Percentiles rank a stretch among this genome's conserved stretches.
These are phyloP conservation scores for Psilanteris sp. DNA, from an alignment of 1,140 invertebrate species.

Conservation along the genomic window DNA sequence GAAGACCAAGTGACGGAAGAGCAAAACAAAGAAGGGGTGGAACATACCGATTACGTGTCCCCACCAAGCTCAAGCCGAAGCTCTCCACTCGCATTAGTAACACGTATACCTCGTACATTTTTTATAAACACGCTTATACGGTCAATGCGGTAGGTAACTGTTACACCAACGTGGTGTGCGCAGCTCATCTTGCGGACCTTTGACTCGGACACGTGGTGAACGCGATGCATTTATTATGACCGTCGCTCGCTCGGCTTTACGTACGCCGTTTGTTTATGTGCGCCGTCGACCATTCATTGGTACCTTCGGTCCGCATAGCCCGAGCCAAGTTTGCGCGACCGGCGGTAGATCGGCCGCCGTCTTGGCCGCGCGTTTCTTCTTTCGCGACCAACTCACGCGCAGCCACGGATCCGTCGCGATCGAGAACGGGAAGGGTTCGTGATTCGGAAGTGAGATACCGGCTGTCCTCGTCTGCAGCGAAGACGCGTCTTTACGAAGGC, in stretches of 20 bases:
- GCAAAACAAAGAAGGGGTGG: slow-evolving; percentile 36
- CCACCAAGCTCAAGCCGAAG: slow-evolving; percentile 49
- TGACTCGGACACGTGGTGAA: slow-evolving; percentile 65
- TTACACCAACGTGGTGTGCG: slow-evolving; percentile 70
- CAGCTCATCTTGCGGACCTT: slow-evolving; percentile 58
- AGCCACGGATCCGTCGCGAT: no score
- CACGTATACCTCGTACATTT: slow-evolving; percentile 74
- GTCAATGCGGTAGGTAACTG: slow-evolving; percentile 69
- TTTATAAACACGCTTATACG: slow-evolving; percentile 66
- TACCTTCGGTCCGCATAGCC: no score
- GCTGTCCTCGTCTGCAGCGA: no score
- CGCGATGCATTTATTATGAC: slow-evolving; percentile 41
- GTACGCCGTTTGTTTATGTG: not conserved
- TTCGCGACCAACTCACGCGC: no score
- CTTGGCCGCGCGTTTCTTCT: no score
- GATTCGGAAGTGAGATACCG: no score
- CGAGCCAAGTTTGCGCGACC: no score
- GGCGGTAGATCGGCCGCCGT: no score
- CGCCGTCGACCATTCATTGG: not conserved
- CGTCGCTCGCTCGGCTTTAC: slow-evolving; percentile 3
- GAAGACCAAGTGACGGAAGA: slow-evolving; percentile 20
- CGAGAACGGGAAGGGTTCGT: no score
- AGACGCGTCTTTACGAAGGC: no score
- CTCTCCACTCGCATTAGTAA: slow-evolving; percentile 72
- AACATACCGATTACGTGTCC: slow-evolving; percentile 55